Conservation (phyloP, 2,888 invertebrate genomes). For the Sminthurides aquaticus region DNA sequence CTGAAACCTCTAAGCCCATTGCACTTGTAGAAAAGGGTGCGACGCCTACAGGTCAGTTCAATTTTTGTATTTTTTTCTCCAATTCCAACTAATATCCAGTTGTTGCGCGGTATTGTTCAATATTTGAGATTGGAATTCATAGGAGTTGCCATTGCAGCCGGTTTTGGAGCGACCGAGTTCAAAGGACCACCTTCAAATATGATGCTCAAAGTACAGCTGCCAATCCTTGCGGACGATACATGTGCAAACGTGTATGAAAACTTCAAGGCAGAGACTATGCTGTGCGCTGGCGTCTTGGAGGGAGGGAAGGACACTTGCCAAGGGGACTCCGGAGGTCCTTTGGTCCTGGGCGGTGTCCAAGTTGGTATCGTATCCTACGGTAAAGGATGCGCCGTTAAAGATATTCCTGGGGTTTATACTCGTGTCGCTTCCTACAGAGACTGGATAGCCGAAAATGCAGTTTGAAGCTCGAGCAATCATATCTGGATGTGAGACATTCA, state of each 20-base stretch:
- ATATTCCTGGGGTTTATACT: not conserved
- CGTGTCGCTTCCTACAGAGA: not conserved
- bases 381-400: conserved; percentile 2
- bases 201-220: not conserved
- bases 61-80: not conserved
- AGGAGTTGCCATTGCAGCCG: not conserved
- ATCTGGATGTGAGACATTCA: no score
- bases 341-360: conserved; percentile 6
- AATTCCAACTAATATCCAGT: no score
- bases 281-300: not conserved
- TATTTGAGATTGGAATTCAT: not conserved
- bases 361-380: conserved; percentile 14
- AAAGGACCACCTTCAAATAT: not conserved
- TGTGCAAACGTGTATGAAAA: not conserved
- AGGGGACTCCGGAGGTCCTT: conserved; percentile 19
- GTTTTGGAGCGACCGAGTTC: not conserved
- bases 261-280: not conserved
- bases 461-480: no score
- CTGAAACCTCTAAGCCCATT: not conserved
- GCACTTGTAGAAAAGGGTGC: not conserved
- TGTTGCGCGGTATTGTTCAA: no score
- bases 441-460: not conserved
- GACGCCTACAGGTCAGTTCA: not conserved
- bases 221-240: not conserved
- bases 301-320: not conserved